These are phyloP conservation scores for Ophioderma brevispina DNA, from an alignment of 35 echinoderm and acorn worm species.

Conservation along the genomic window DNA sequence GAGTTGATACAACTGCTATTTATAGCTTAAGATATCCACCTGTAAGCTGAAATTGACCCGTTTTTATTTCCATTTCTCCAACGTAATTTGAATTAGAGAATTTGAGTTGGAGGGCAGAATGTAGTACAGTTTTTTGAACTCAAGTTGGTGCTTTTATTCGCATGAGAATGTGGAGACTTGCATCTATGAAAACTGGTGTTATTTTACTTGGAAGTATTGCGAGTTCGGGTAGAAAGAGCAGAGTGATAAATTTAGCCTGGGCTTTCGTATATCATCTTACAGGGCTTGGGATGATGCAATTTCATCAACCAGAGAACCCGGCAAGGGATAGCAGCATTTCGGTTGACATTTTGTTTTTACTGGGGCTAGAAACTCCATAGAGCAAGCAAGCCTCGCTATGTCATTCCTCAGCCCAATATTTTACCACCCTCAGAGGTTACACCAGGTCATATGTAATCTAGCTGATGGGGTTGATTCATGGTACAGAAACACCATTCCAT, in stretches of 20 bases:
- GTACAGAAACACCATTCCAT: not conserved
- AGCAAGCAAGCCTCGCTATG: not conserved
- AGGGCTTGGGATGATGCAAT: not conserved
- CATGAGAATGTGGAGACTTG: not conserved
- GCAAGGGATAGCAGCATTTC: not conserved
- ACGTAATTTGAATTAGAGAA: not conserved
- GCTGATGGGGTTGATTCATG: not conserved
- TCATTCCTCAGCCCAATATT: too few relatives aligned
- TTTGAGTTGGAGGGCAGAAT: not conserved
- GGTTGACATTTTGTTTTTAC: not conserved
- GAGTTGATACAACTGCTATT: not conserved
- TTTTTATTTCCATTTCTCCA: not conserved
- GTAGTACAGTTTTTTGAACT: conserved; percentile 4
- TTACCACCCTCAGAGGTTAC: too few relatives aligned
- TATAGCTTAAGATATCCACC: not conserved
- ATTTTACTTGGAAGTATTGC: not conserved
- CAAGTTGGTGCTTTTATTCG: not conserved
- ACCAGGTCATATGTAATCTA: too few relatives aligned
- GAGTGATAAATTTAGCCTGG: not conserved
- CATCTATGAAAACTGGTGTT: not conserved
- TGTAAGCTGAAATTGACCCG: not conserved
- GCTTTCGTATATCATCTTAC: not conserved
- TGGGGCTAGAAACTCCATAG: not conserved
- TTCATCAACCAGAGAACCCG: too few relatives aligned
- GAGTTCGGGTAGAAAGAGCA: not conserved